Evolutionary conservation across 1,140 invertebrate species (phyloP), one percentile per base, ranked within the genome.

Genomic region (Hylaeus volcanicus): DNA sequence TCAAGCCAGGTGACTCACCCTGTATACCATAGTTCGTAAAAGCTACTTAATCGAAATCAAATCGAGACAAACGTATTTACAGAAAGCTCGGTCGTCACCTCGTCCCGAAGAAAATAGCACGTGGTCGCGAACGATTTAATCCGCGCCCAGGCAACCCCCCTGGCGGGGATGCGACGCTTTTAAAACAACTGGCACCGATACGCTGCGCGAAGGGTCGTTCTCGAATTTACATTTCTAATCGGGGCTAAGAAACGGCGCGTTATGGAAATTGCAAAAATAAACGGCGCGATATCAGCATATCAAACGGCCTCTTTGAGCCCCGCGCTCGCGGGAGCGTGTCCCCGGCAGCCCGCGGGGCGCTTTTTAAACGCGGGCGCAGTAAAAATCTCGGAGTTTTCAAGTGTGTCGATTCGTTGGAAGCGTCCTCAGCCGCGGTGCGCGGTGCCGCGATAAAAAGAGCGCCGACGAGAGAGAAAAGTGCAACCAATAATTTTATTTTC

Each of bases 401-500:
- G 73, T 66, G 73, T 65, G 58, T 45, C 56, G 66, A 60, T 61
- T 53, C 65, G 56, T 61, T 51, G 37, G 53, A 12, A 37, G 37
- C 68, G 51, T 61, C 53, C 61, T 51, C 14, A 26, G 51, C 43
- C 53, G 43, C 37, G 11, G 37, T 26, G 26, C 48, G 26, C 14
- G 39, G 6, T 37, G 1, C 45, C 74, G 63, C 45, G 69, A 70
- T 79, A 81, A 84, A 79, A 78, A 66, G 71, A 65, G 15, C 66
- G 75, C 11, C 78, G 61, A 9, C 51, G 78, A 11, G 71, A 80
- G 86, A 48, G 26, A 90, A 90, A 87, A 90, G 86, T 87, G 88
- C 87, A 87, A 88, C 86, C 86, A 90, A 92, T 92, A 90, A 92
- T 91, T 93, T 92, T 89, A 92, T 93, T 91, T 90, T 87, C 81